phyloP scores from a whole-genome alignment of 2,113 vertebrate genomes.

The Halichoeres trimaculatus region DNA sequence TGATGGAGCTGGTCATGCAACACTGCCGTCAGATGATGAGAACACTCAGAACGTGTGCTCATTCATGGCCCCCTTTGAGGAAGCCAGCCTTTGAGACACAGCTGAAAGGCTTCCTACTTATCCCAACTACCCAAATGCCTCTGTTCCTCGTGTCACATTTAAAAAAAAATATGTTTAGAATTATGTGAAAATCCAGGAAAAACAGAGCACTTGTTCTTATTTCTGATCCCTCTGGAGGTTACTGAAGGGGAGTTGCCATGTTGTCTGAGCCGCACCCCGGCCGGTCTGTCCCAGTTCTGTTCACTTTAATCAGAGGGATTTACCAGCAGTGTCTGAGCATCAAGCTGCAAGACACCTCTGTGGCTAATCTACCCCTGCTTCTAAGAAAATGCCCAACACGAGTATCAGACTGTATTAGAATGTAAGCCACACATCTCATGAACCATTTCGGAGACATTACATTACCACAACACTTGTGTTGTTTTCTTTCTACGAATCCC shows the following conservation, averaged over 20 bases:
- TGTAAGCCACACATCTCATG: constrained; percentile 4
- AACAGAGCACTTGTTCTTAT: background rate
- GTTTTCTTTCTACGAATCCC: too few relatives aligned
- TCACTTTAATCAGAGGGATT: constrained; percentile 80
- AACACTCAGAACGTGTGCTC: constrained; percentile 16
- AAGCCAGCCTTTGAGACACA: background rate
- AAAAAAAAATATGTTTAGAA: background rate
- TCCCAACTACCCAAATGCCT: background rate
- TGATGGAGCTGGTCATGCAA: constrained; percentile 8
- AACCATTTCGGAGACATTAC: background rate
- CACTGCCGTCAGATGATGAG: constrained; percentile 15
- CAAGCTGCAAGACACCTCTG: constrained; percentile 56
- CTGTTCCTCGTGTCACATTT: background rate
- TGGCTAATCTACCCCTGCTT: constrained; percentile 59
- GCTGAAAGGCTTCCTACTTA: background rate
- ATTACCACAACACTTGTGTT: background rate
- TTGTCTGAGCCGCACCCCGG: constrained; percentile 34
- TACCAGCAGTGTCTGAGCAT: constrained; percentile 69
- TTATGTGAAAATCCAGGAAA: background rate
- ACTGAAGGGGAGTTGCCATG: background rate
- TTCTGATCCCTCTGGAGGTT: constrained; percentile 4
- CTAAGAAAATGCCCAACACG: constrained; percentile 28
- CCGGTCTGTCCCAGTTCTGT: constrained; percentile 79
- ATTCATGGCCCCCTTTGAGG: constrained; percentile 6
- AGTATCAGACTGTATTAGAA: constrained; percentile 29